Percentiles rank a stretch among this genome's conserved stretches.
Conservation (phyloP, 2,113 vertebrate genomes). For the Callaeas wilsoni region DNA sequence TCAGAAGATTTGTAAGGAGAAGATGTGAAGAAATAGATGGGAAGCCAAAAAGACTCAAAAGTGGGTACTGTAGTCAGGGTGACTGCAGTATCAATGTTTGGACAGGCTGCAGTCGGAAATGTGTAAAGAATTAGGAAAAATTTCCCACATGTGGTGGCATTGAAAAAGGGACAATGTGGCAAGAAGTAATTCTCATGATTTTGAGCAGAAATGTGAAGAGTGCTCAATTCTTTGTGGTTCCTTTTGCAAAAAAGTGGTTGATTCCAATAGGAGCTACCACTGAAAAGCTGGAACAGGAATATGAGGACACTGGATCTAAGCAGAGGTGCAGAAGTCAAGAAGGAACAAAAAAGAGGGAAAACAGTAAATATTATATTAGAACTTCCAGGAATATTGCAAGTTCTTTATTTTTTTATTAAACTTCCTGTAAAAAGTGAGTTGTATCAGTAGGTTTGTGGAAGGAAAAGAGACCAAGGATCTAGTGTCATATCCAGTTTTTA, state of each 20-base stretch:
- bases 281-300: neutral
- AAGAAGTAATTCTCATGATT: neutral
- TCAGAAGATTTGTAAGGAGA: neutral
- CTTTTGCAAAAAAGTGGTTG: neutral
- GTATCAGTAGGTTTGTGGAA: neutral
- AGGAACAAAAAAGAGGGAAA: neutral
- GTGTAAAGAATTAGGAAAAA: neutral
- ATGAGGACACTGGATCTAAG: neutral
- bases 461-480: neutral
- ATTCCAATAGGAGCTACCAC: neutral
- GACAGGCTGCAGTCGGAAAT: neutral
- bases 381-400: neutral
- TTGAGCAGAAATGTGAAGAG: neutral
- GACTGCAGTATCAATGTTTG: neutral
- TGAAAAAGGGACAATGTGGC: neutral
- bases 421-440: neutral
- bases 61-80: neutral
- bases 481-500: neutral
- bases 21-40: neutral
- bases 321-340: neutral
- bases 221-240: neutral
- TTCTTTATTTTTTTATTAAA: neutral
- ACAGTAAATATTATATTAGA: neutral
- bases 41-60: neutral
- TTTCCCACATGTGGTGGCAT: neutral